Percentiles rank a stretch among this genome's conserved stretches.
phyloP scores from a whole-genome alignment of 2,113 vertebrate genomes.

The Ceyx margarethae region DNA sequence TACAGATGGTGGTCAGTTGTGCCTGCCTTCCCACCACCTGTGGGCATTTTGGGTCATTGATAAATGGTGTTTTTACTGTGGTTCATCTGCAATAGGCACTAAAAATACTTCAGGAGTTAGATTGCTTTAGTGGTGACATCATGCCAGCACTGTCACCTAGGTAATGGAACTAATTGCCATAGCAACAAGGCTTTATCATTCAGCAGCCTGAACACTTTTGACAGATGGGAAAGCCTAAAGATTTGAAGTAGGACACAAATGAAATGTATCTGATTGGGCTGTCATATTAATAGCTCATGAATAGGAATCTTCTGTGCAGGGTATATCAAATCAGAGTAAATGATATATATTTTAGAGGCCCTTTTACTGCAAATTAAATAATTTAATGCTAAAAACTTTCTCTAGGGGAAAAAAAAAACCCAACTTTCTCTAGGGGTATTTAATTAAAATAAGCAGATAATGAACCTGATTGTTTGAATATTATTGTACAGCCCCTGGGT shows the following conservation, averaged over 20 bases:
- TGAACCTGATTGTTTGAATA: constrained; percentile 27
- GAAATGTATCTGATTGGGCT: constrained; percentile 33
- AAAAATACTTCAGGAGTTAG: constrained; percentile 67
- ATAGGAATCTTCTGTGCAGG: constrained; percentile 19
- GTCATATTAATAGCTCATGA: constrained; percentile 43
- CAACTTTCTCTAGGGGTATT: background rate
- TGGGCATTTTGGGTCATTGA: constrained; percentile 2
- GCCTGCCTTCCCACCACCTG: background rate
- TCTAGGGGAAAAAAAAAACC: background rate
- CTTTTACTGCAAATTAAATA: constrained; percentile 30
- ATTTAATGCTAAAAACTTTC: background rate
- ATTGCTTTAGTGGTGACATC: constrained; percentile 70
- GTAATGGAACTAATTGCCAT: constrained; percentile 79
- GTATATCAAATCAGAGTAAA: constrained; percentile 4
- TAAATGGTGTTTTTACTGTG: background rate
- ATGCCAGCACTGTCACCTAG: constrained; percentile 75
- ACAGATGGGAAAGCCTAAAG: constrained; percentile 69
- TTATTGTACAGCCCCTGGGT: background rate
- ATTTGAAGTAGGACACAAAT: constrained; percentile 65
- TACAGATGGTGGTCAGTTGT: background rate
- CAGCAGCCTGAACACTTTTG: constrained; percentile 54
- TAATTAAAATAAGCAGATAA: constrained; percentile 50
- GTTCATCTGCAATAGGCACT: constrained; percentile 37
- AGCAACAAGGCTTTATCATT: constrained; percentile 76
- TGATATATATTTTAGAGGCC: background rate